Base-by-base conservation (phyloP, 2,113 vertebrate species). In the Tachycineta bicolor region DNA sequence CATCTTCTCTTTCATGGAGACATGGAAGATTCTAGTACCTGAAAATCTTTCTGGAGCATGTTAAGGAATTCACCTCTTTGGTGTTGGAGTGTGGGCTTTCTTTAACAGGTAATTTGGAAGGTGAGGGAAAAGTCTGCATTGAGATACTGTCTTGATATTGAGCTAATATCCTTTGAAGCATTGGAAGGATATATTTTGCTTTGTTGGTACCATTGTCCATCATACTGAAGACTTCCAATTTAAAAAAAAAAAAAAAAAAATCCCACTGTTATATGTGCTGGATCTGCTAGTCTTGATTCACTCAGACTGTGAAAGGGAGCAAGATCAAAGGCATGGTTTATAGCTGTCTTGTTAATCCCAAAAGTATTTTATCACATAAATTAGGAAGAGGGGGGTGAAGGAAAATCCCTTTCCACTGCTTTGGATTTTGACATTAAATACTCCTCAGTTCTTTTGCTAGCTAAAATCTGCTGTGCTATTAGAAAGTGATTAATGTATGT, bases 251-350 rank as follows among this genome's bases (percentile, higher is more conserved):
- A 62, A 21, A 25, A 84, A 89, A 65, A 74, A 62, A 67, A 47
- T 79, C 37, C n/a, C 68, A 21, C 37, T 18, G 71, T 89, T 85
- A 65, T 31, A 34, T 69, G 9, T 69, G 41, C 70, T 81, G 55
- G 53, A 84, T 84, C 47, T 86, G 49, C 75, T 96, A 23, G 39
- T 81, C 50, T 92, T 21, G 5, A 88, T 88, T 88, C 37, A 58
- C 50, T 87, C 28, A 70, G 62, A 62, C 70, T 89, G 1, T 95
- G 84, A 96, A 93, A 94, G 24, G 39, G 24, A 87, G 53, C 31
- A 70, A 95, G 93, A 97, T 97, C 96, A 97, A 97, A 97, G 97
- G 58, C 92, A 81, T 20, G 33, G 53, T 95, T 96, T 91, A 91
- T 93, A 84, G 68, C 92, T 79, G 53, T 93, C n/a, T 70, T 69